Conservation (phyloP, 2,113 vertebrate species). For the Xenopus laevis region DNA sequence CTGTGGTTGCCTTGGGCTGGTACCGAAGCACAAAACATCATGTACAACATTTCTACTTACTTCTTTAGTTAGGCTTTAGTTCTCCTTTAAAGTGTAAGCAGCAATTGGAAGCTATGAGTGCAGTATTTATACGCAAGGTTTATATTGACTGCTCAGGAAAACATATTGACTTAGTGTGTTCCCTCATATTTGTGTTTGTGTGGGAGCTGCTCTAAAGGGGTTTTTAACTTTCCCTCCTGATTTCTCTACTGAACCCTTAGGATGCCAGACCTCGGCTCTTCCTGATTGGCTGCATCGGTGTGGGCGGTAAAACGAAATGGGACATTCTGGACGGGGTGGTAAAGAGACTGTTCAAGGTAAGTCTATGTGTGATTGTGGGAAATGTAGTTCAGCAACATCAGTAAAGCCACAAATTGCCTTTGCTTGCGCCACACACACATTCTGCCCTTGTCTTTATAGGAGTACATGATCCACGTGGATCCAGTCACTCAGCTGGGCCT, state of each 20-base stretch:
- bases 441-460: conserved; percentile 59
- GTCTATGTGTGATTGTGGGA: not conserved
- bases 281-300: conserved; percentile 93
- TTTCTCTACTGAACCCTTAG: conserved; percentile 52
- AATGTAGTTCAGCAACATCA: not conserved
- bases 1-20: too few relatives aligned
- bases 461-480: conserved; percentile 93
- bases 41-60: too few relatives aligned
- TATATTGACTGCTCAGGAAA: too few relatives aligned
- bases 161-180: too few relatives aligned
- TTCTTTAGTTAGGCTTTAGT: too few relatives aligned
- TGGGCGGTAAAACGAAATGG: conserved; percentile 98
- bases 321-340: conserved; percentile 95
- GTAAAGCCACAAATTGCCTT: not conserved
- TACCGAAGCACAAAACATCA: too few relatives aligned
- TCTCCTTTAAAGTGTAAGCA: too few relatives aligned
- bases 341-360: conserved; percentile 90
- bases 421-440: not conserved
- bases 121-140: too few relatives aligned
- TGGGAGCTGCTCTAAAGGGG: too few relatives aligned
- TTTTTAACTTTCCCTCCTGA: too few relatives aligned
- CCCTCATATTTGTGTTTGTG: too few relatives aligned
- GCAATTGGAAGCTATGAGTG: too few relatives aligned
- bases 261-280: conserved; percentile 77
- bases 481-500: conserved; percentile 86